Base-by-base conservation (phyloP, 2,888 invertebrate genomes). In the Caenorhabditis panamensis region DNA sequence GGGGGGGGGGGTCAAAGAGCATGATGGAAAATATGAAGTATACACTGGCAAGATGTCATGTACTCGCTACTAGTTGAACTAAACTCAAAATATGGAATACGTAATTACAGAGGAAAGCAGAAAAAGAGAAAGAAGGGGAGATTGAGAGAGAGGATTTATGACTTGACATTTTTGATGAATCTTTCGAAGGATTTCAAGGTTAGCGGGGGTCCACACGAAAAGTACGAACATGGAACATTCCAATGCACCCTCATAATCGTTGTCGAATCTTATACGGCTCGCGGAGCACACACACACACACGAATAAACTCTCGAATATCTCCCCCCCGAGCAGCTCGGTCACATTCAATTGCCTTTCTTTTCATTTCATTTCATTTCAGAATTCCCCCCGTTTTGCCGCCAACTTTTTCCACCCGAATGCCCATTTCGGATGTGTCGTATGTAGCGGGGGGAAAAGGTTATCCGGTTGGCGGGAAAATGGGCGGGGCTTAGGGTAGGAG, bases 321-420 rank as follows among this genome's bases (percentile, higher is more conserved):
- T 58, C 59, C 68, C 47, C 49, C 61, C 59, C 20, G 36, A 36
- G 36, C 47, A 31, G 18, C 18, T 63, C 31, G 28, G 22, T 5
- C 63, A 11, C 59, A 49, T 68, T 58, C 49, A 71, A 71, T 71
- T 71, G 69, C 51, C 69, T 62, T 71, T 62, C 69, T 62, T 62
- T 69, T 51, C 69, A 53, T 69, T 71, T 71, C 69, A 69, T 69
- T 69, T 69, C 62, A 71, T 69, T 69, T 69, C 51, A 69, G 51
- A 69, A 69, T 61, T 69, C 41, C 51, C 37, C 69, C 47, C 18
- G 5, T 11, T 36, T 36, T n/a, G n/a, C n/a, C n/a, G n/a, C n/a
- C n/a, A 71, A 71, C 69, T 71, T 71, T 61, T 71, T 71, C 69
- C 69, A 59, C 69, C 16, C 62, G 69, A 44, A 71, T 71, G 61